phyloP scores from a whole-genome alignment of 2,797 vertebrate species.

The Karalla daura region DNA sequence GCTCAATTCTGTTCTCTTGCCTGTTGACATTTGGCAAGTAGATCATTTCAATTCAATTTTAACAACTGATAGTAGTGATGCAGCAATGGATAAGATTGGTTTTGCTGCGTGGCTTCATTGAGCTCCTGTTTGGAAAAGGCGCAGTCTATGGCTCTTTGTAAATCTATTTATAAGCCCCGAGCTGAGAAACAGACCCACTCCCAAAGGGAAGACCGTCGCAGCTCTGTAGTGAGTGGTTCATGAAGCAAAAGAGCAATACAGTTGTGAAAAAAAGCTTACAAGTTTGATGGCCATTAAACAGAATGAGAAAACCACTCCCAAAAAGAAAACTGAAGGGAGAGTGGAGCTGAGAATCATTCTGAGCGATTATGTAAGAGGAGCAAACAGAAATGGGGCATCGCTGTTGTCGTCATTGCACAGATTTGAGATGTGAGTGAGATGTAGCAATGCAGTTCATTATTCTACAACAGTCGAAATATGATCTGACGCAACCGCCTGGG shows the following conservation, averaged over 20 bases:
- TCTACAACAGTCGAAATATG: background rate
- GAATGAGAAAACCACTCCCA: conserved; percentile 5
- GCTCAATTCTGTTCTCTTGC: background rate
- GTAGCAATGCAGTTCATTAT: background rate
- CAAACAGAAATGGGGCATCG: conserved; percentile 17
- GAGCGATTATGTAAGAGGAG: conserved; percentile 27
- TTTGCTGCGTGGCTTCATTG: background rate
- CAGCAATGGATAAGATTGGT: background rate
- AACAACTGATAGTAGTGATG: conserved; percentile 11
- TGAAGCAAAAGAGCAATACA: conserved; percentile 12
- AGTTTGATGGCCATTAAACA: conserved; percentile 14
- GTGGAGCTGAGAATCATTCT: conserved; percentile 4
- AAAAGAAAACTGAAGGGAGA: background rate
- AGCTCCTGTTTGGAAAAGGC: conserved; percentile 46
- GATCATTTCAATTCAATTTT: conserved; percentile 1
- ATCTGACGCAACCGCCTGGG: background rate
- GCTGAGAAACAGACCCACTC: conserved; percentile 62
- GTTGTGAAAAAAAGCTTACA: conserved; percentile 1
- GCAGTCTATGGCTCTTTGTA: conserved; percentile 54
- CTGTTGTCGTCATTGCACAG: background rate
- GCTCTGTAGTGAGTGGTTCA: conserved; percentile 27
- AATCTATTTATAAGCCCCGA: conserved; percentile 70
- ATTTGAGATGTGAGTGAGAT: conserved; percentile 2
- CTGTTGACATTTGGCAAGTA: background rate
- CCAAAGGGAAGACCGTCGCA: conserved; percentile 42